A percentile compares a stretch with the other conserved stretches of the same genome.
Conservation (phyloP, 2,113 vertebrate species). For the Eonycteris spelaea region DNA sequence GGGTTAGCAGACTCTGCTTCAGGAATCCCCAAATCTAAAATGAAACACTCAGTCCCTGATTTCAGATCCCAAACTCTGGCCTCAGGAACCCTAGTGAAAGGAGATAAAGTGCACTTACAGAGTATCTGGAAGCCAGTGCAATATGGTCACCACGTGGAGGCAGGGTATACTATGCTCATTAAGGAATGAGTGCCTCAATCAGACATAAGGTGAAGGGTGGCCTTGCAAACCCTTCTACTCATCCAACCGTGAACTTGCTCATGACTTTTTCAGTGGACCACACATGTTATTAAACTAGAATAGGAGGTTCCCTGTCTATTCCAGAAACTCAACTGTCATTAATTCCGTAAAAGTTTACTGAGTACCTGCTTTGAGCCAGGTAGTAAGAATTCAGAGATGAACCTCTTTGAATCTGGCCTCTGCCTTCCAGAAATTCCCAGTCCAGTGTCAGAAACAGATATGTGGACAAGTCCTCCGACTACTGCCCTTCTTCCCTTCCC, state of each 20-base stretch:
- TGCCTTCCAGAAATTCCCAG: background rate
- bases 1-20: background rate
- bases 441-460: background rate
- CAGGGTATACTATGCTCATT: background rate
- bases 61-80: background rate
- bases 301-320: background rate
- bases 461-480: background rate
- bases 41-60: background rate
- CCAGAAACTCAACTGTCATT: background rate
- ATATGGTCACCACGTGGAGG: background rate
- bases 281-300: too few species aligned
- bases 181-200: background rate
- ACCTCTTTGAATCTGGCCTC: background rate
- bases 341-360: background rate
- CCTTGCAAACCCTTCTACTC: background rate
- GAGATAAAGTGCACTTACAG: background rate
- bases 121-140: background rate
- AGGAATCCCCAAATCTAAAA: background rate
- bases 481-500: background rate
- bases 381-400: background rate
- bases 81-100: background rate
- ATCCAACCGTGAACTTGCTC: background rate
- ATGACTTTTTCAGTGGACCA: background rate
- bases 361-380: background rate
- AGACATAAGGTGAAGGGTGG: too few species aligned